phyloP scores from a whole-genome alignment of 1,140 invertebrate genomes.

The Bombus balteatus region DNA sequence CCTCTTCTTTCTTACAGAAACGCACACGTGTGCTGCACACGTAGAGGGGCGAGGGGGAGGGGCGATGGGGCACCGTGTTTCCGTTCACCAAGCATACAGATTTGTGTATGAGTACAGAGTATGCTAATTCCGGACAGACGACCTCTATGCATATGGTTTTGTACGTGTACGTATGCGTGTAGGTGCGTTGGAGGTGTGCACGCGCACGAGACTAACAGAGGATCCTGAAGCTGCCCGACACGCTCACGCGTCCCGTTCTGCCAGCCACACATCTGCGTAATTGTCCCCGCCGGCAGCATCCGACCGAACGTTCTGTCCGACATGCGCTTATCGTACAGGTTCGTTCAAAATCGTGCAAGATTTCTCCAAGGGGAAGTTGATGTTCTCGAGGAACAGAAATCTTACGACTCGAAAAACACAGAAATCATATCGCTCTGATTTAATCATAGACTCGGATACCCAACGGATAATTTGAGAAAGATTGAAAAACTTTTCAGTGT shows the following conservation, averaged over 20 bases:
- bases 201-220: conserved; percentile 54
- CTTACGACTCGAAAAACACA: too few species aligned
- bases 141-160: conserved; percentile 31
- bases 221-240: conserved; percentile 68
- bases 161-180: conserved; percentile 54
- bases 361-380: not conserved
- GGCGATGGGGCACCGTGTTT: conserved; percentile 23
- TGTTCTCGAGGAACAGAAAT: not conserved
- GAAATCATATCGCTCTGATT: too few species aligned
- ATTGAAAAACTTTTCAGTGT: too few species aligned
- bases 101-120: conserved; percentile 52
- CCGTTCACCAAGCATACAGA: conserved; percentile 57
- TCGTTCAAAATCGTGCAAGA: conserved; percentile 49
- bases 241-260: conserved; percentile 70
- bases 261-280: conserved; percentile 81
- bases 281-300: conserved; percentile 82
- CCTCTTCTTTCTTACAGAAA: not conserved
- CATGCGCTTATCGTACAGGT: conserved; percentile 66
- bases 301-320: conserved; percentile 62
- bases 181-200: conserved; percentile 63
- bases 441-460: too few species aligned
- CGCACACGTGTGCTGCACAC: conserved; percentile 42
- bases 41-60: not conserved
- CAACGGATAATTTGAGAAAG: too few species aligned
- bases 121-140: conserved; percentile 70